Percentiles rank a stretch among this genome's conserved stretches.
Conservation (phyloP, 2,113 vertebrate species). For the Uria lomvia region DNA sequence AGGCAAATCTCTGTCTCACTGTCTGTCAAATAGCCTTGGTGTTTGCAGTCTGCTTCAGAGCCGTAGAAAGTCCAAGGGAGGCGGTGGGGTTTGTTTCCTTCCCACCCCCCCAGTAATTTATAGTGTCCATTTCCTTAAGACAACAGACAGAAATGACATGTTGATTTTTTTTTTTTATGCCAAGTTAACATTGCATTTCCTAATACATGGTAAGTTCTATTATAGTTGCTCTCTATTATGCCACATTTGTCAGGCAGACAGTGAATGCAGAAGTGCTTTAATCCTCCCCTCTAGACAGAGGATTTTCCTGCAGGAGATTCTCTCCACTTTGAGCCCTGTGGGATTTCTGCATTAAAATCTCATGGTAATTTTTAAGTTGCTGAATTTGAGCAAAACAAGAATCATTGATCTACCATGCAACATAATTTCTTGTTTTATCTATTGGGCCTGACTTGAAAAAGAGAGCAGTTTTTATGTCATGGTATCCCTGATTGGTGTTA, state of each 20-base stretch:
- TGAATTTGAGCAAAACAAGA: not conserved
- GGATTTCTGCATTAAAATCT: not conserved
- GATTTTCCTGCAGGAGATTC: conserved; percentile 28
- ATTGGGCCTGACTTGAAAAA: not conserved
- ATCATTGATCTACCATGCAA: not conserved
- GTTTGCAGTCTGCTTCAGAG: not conserved
- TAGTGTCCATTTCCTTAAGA: not conserved
- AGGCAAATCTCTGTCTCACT: not conserved
- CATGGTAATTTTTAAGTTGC: not conserved
- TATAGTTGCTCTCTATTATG: not conserved
- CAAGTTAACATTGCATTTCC: not conserved
- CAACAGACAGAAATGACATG: not conserved
- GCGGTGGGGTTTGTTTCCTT: not conserved
- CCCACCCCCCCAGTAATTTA: not conserved
- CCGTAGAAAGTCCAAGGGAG: not conserved
- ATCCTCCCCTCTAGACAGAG: not conserved
- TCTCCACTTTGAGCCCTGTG: not conserved
- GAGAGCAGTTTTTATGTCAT: not conserved
- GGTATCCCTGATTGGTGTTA: not conserved
- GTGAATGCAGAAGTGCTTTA: not conserved
- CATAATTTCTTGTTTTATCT: not conserved
- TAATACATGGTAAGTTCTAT: not conserved
- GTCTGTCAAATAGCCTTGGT: not conserved
- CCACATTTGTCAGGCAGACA: not conserved
- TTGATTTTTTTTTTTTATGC: not conserved